A percentile compares a stretch with the other conserved stretches of the same genome.
Evolutionary conservation across 2,888 invertebrate species (phyloP).

Genomic region (Lasiommata megera): DNA sequence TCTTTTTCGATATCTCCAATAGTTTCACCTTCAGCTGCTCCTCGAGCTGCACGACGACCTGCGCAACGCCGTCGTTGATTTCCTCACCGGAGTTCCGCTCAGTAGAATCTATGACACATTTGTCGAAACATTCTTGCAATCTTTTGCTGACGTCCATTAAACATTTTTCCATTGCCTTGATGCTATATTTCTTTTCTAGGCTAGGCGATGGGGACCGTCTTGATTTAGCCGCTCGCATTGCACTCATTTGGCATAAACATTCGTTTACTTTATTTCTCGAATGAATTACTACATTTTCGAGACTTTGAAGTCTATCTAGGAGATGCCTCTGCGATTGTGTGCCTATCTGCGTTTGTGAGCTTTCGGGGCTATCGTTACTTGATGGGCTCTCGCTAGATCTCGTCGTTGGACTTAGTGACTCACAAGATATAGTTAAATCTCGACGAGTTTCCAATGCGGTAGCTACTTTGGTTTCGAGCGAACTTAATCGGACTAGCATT

Average conservation of each 20-base stretch:
- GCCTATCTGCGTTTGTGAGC: conserved; percentile 51
- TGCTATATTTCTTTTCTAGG: conserved; percentile 83
- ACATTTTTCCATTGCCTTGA: conserved; percentile 83
- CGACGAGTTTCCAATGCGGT: conserved; percentile 76
- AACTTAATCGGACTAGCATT: conserved; percentile 87
- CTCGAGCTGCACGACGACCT: conserved; percentile 84
- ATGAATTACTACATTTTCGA: conserved; percentile 83
- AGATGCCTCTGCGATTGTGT: conserved; percentile 79
- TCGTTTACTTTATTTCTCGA: conserved; percentile 86
- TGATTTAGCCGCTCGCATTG: conserved; percentile 83
- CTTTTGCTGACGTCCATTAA: conserved; percentile 83
- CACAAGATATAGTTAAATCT: conserved; percentile 78
- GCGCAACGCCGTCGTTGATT: conserved; percentile 76
- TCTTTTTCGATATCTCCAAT: conserved; percentile 84
- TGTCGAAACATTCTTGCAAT: conserved; percentile 81
- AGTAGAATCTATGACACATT: conserved; percentile 76
- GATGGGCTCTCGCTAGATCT: conserved; percentile 62
- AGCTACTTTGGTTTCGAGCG: conserved; percentile 89
- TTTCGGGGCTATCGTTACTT: conserved; percentile 52
- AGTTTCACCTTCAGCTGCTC: conserved; percentile 86
- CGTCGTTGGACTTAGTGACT: conserved; percentile 74
- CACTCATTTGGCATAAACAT: conserved; percentile 83
- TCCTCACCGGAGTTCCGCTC: conserved; percentile 56
- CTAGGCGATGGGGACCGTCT: conserved; percentile 84
- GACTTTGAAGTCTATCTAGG: conserved; percentile 80